Evolutionary conservation across 2,797 vertebrate genomes (phyloP).

Genomic region (Acrossocheilus wenchowensis): DNA sequence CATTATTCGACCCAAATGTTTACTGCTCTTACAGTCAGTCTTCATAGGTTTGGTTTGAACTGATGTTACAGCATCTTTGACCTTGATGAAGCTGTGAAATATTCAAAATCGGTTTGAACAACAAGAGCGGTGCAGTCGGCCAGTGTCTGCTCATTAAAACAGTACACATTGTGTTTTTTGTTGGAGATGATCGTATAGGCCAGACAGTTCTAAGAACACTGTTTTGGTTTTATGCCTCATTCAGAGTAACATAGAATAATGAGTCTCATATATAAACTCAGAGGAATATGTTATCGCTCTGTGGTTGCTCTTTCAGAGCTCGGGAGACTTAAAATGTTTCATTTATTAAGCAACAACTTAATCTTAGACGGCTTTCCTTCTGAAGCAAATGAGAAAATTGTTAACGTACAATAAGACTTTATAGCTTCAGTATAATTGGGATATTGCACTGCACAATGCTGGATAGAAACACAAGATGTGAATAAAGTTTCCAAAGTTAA

Average conservation of each 20-base stretch:
- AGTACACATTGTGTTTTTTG: conserved; percentile 11
- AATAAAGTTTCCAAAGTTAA: too few species aligned
- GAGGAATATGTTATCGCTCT: not conserved
- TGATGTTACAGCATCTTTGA: conserved; percentile 9
- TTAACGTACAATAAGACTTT: not conserved
- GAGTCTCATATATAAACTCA: not conserved
- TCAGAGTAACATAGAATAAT: conserved; percentile 38
- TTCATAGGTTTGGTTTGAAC: conserved; percentile 19
- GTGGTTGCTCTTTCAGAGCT: not conserved
- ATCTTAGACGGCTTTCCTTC: not conserved
- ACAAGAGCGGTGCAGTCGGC: not conserved
- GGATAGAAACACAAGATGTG: not conserved
- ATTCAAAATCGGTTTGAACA: conserved; percentile 8
- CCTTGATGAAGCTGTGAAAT: conserved; percentile 26
- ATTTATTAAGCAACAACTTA: conserved; percentile 18
- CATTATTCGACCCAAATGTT: conserved; percentile 21
- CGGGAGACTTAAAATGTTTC: not conserved
- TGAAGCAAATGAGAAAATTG: not conserved
- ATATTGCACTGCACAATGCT: not conserved
- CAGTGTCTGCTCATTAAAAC: conserved; percentile 28
- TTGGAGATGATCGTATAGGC: not conserved
- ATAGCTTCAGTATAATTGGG: not conserved
- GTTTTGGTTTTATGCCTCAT: conserved; percentile 17
- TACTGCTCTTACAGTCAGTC: conserved; percentile 12
- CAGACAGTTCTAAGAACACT: conserved; percentile 8